phyloP scores from a whole-genome alignment of 1,140 invertebrate genomes.

The Hycleus phaleratus region DNA sequence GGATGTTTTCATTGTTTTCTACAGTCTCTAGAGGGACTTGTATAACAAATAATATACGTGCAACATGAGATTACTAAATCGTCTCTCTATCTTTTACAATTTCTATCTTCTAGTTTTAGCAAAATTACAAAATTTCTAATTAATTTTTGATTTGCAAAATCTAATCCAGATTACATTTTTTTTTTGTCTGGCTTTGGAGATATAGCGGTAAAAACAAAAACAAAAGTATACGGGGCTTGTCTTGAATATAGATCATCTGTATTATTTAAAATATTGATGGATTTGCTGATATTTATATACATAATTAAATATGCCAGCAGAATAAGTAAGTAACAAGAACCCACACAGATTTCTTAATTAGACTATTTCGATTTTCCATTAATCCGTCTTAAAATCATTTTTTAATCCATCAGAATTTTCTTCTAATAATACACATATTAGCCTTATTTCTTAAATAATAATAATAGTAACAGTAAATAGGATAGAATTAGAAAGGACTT shows the following conservation, averaged over 20 bases:
- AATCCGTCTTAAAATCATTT: too few relatives aligned
- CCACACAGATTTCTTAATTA: constrained; percentile 8
- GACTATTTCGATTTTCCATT: neutral
- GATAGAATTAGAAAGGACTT: too few relatives aligned
- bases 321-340: constrained; percentile 18
- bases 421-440: too few relatives aligned
- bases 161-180: too few relatives aligned
- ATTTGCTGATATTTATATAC: constrained; percentile 20
- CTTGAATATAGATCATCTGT: constrained; percentile 26
- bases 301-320: constrained; percentile 28
- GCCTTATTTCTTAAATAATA: too few relatives aligned
- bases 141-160: too few relatives aligned
- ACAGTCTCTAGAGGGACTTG: neutral
- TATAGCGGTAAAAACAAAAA: constrained; percentile 22
- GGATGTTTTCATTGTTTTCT: constrained; percentile 9
- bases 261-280: constrained; percentile 29
- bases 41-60: neutral
- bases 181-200: too few relatives aligned
- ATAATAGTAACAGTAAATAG: too few relatives aligned
- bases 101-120: too few relatives aligned
- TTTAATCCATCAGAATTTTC: too few relatives aligned
- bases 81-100: too few relatives aligned
- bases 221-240: constrained; percentile 26
- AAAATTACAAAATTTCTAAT: too few relatives aligned
- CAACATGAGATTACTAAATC: constrained; percentile 1